Evolutionary conservation across 2,797 vertebrate genomes (phyloP), one percentile per base, ranked within the genome.

Genomic region (Triplophysa yarkandensis): DNA sequence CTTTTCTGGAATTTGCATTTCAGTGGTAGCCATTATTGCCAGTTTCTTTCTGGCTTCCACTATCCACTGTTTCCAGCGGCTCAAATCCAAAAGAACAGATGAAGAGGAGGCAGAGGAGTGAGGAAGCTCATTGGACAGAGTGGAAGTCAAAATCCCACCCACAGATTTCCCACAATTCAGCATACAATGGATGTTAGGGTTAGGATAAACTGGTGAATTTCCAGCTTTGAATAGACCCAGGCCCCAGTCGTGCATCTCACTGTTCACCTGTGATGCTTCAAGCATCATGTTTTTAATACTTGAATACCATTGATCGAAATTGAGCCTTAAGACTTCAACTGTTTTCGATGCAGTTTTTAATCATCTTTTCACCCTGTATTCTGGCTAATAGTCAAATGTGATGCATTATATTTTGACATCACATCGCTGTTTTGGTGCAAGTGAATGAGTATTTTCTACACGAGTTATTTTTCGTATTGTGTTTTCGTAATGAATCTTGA

Each of bases 1-100:
- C 85, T 98, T 97, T 87, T 96, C 96, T 0, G 96, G 96, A 3
- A 94, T 97, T 0, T 94, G 91, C 0, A 95, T 97, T 73, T 96
- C 95, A 41, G 91, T 96, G 1, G 95, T 90, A 0, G 95, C 95
- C 79, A 97, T 98, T 71, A 86, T 94, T 11, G 92, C 94, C 74
- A 97, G 95, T 87, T 98, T 98, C 87, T 93, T 97, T 86, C 88
- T 98, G 76, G 96, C 95, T 23, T 95, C 94, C 1, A 92, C 94
- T 13, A 95, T 95, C 46, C 94, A 95, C 86, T 97, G 94, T 82
- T 95, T 96, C 91, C 95, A 96, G 75, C 91, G 93, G 70, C 94
- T 91, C 84, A 95, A 94, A 83, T 92, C 92, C 54, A 81, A 88
- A 0, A 94, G 93, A 21, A 93, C 92, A 0, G 94, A 95, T 0